Conservation (phyloP, 1,140 invertebrate genomes). For the Danaus plexippus region DNA sequence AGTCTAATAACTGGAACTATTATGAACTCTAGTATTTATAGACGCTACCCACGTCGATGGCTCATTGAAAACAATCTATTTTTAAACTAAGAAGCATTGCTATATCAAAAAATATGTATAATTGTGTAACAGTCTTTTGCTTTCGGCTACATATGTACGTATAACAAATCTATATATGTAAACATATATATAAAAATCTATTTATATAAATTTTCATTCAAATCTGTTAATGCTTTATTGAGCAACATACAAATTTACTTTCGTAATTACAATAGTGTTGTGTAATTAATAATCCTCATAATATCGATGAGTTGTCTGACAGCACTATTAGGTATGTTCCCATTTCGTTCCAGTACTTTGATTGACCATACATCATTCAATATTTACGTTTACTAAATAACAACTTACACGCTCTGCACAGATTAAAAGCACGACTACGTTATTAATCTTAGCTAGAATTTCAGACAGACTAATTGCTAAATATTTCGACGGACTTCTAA, state of each 20-base stretch:
- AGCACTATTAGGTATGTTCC: constrained; percentile 43
- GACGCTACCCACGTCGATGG: constrained; percentile 13
- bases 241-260: constrained; percentile 6
- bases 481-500: constrained; percentile 7
- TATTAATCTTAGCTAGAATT: constrained; percentile 48
- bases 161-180: constrained; percentile 7
- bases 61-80: constrained; percentile 17
- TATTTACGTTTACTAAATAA: constrained; percentile 38
- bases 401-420: constrained; percentile 39
- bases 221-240: no score
- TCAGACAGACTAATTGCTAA: constrained; percentile 27
- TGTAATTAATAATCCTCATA: not conserved
- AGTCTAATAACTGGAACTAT: constrained; percentile 21
- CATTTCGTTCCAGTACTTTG: constrained; percentile 35
- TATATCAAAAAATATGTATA: constrained; percentile 9
- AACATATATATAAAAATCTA: constrained; percentile 5
- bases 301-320: constrained; percentile 42
- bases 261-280: not conserved
- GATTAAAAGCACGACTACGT: constrained; percentile 47
- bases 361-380: constrained; percentile 48
- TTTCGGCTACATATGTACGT: not conserved
- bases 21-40: constrained; percentile 22
- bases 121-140: no score
- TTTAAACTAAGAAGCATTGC: constrained; percentile 8
- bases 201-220: constrained; percentile 2